Base-by-base conservation (phyloP, 2,888 invertebrate genomes). In the Drosophila acutilabella region DNA sequence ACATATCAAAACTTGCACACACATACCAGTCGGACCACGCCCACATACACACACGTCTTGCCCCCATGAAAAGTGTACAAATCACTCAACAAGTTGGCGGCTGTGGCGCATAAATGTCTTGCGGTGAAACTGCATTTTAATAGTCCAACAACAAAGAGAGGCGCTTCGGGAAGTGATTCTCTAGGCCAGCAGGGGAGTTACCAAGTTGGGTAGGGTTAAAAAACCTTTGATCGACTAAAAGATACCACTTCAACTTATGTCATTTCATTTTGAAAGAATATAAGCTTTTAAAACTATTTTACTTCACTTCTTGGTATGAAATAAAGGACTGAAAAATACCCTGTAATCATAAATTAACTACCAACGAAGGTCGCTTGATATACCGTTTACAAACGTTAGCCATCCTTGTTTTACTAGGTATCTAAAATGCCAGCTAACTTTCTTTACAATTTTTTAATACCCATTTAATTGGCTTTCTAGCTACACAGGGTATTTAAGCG, bases 41-140 rank as follows among this genome's bases (percentile, higher is more conserved):
- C 88, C 48, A 64, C 72, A 33, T 41, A 23, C 50, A 59, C 26
- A 40, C 50, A 26, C 26, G 30, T 11, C 10, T 6, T 26, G 23
- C 23, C 62, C 45, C 36, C 40, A 40, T 50, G 51, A 47, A 66
- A 59, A 36, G 45, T 14, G 59, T 53, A 80, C 84, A 83, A 83
- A 89, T 89, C 89, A 83, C 84, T 83, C 89, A 86, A 64, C 65
- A 70, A 80, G 86, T 56, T 67, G 75, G 58, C 66, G 75, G 52
- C 57, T 56, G 68, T 36, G 47, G 36, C 45, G 68, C 84, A 82
- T 88, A 83, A 83, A 83, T 87, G 84, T 88, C 87, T 80, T 64
- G 65, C 70, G 80, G 72, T 70, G 67, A 86, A 83, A 80, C 87
- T 83, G 89, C 87, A 77, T 53, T 89, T 83, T 83, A 88, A 83